Evolutionary conservation across 2,888 invertebrate genomes (phyloP).

Genomic region (Aspidiotus destructor): DNA sequence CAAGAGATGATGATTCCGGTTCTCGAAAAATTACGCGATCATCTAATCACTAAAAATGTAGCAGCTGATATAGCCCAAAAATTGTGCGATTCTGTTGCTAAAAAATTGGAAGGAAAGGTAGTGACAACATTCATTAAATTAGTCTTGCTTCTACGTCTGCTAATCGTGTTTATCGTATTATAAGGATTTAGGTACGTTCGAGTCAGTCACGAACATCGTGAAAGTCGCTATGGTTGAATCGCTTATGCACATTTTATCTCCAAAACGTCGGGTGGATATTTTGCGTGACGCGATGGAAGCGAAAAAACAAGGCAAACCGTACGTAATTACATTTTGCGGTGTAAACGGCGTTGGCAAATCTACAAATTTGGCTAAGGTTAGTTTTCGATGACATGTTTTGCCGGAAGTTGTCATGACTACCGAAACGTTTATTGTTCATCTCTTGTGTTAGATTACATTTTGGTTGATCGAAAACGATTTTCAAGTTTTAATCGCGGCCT

Average conservation of each 20-base stretch:
- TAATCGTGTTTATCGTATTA: not conserved
- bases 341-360: constrained; percentile 99
- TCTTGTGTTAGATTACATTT: constrained; percentile 66
- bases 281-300: constrained; percentile 91
- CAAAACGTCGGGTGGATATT: constrained; percentile 89
- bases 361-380: constrained; percentile 87
- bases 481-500: constrained; percentile 93
- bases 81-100: constrained; percentile 84
- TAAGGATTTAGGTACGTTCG: constrained; percentile 83
- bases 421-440: not conserved
- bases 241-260: constrained; percentile 86
- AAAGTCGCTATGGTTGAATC: constrained; percentile 81
- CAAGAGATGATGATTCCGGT: constrained; percentile 71
- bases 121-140: constrained; percentile 19
- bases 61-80: constrained; percentile 91
- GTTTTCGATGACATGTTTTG: not conserved
- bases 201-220: constrained; percentile 79
- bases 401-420: not conserved
- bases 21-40: constrained; percentile 88
- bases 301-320: constrained; percentile 70
- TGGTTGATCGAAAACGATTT: constrained; percentile 98
- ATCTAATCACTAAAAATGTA: constrained; percentile 93
- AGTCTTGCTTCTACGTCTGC: not conserved
- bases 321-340: constrained; percentile 93
- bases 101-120: constrained; percentile 79